phyloP scores from a whole-genome alignment of 2,888 invertebrate species.

The Psococerastis gibbosa region DNA sequence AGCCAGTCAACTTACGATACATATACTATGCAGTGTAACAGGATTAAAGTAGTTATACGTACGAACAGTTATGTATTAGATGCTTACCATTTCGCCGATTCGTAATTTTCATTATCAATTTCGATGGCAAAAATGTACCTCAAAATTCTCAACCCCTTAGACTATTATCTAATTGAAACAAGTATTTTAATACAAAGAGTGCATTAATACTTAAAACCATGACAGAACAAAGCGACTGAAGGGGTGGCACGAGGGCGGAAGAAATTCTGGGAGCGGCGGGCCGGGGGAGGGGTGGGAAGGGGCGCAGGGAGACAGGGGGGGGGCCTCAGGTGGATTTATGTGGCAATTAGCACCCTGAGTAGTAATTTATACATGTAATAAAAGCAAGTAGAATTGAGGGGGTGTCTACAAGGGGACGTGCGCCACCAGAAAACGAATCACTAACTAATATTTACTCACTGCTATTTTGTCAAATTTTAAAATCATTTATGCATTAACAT shows the following conservation, averaged over 20 bases:
- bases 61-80: too few relatives aligned
- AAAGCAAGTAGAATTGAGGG: slow-evolving; percentile 13
- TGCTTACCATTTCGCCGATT: too few relatives aligned
- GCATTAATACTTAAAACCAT: neutral
- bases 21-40: too few relatives aligned
- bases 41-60: too few relatives aligned
- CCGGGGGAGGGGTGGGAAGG: slow-evolving; percentile 12
- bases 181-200: neutral
- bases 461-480: neutral
- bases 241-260: neutral
- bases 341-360: slow-evolving; percentile 18
- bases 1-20: too few relatives aligned
- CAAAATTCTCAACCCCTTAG: neutral
- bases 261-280: neutral
- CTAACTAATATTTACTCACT: neutral
- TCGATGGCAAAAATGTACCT: too few relatives aligned
- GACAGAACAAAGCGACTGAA: neutral
- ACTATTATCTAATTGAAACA: neutral
- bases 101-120: too few relatives aligned
- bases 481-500: too few relatives aligned
- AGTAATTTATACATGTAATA: slow-evolving; percentile 19
- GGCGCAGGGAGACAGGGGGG: slow-evolving; percentile 13
- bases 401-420: neutral
- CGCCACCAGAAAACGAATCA: neutral
- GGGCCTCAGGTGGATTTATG: slow-evolving; percentile 17